A percentile compares a stretch with the other conserved stretches of the same genome.
These are phyloP conservation scores for Momotus momota DNA, from an alignment of 2,797 vertebrate species.

Conservation along the genomic window DNA sequence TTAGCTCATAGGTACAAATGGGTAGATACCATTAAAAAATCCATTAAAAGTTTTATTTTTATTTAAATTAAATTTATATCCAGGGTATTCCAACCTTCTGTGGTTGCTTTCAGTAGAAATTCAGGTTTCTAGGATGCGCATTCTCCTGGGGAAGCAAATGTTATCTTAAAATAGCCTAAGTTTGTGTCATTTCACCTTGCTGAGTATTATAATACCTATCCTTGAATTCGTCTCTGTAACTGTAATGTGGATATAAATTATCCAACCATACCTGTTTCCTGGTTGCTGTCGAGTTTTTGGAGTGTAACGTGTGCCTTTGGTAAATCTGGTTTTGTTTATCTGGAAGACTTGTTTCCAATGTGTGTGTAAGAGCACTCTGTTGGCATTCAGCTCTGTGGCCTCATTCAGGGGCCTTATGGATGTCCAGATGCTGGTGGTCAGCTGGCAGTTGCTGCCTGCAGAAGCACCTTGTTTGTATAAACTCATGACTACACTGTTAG, in stretches of 20 bases:
- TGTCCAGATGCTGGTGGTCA: neutral
- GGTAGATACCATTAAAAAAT: neutral
- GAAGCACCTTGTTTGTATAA: neutral
- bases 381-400: neutral
- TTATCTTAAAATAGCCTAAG: neutral
- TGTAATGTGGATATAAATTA: neutral
- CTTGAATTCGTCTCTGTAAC: neutral
- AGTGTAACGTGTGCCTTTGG: neutral
- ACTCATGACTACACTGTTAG: neutral
- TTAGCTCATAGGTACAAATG: neutral
- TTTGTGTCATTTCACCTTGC: neutral
- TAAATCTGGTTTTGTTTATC: neutral
- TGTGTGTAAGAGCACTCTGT: neutral
- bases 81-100: neutral
- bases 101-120: slow-evolving; percentile 17
- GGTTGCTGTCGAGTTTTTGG: neutral
- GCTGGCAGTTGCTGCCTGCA: neutral
- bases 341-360: neutral
- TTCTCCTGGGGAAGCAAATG: slow-evolving; percentile 4
- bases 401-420: neutral
- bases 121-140: slow-evolving; percentile 21
- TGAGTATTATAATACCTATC: neutral
- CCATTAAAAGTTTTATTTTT: slow-evolving; percentile 5
- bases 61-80: slow-evolving; percentile 14
- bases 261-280: neutral